These are phyloP conservation scores for Sebastes hubbsi DNA, from an alignment of 2,797 vertebrate genomes.

Conservation along the genomic window DNA sequence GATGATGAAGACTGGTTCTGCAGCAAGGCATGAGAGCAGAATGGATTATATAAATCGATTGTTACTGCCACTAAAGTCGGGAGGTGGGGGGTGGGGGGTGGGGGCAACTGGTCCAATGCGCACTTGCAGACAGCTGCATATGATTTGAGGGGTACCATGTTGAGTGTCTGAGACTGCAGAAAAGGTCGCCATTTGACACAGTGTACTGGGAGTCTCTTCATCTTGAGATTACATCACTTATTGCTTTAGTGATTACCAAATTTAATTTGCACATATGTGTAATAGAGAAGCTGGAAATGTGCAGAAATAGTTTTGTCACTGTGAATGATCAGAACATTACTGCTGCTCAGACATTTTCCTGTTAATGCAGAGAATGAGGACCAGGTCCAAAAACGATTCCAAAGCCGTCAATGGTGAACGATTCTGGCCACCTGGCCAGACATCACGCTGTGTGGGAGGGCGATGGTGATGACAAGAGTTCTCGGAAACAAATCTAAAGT, in stretches of 20 bases:
- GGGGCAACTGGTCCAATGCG: slow-evolving; percentile 25
- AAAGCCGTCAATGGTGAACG: slow-evolving; percentile 19
- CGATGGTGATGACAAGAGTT: slow-evolving; percentile 27
- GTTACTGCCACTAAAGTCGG: slow-evolving; percentile 45
- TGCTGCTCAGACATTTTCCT: slow-evolving; percentile 4
- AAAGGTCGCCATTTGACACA: slow-evolving; percentile 3
- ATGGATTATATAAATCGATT: slow-evolving; percentile 72
- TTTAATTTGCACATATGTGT: neutral
- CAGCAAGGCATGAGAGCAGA: slow-evolving; percentile 46
- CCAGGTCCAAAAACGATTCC: slow-evolving; percentile 19
- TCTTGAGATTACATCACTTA: neutral
- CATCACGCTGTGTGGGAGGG: slow-evolving; percentile 45
- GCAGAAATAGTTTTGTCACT: neutral
- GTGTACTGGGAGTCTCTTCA: neutral
- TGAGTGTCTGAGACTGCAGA: slow-evolving; percentile 2
- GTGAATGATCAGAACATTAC: neutral
- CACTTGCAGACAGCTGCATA: slow-evolving; percentile 29
- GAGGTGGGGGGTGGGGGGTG: neutral
- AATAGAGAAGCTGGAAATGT: neutral
- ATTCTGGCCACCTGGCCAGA: slow-evolving; percentile 42
- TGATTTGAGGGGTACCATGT: slow-evolving; percentile 45
- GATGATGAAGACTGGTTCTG: slow-evolving; percentile 64
- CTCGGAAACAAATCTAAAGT: slow-evolving; percentile 40
- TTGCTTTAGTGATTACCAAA: neutral
- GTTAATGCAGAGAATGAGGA: slow-evolving; percentile 21